These are phyloP conservation scores for Sarcophaga peregrina DNA, from an alignment of 1,140 invertebrate genomes.

Conservation along the genomic window DNA sequence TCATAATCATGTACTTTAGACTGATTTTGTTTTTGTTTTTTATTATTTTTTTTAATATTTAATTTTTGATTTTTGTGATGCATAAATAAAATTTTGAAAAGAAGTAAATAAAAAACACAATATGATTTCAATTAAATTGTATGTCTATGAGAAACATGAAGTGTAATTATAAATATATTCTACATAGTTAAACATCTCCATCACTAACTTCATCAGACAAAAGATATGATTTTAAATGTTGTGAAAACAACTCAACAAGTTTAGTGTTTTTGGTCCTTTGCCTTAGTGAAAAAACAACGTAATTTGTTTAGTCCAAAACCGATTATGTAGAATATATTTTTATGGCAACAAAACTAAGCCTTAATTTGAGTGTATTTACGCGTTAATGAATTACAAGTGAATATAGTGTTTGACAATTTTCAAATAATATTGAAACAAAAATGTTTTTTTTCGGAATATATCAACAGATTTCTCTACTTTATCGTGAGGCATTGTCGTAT, in stretches of 20 bases:
- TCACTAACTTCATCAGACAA: no score
- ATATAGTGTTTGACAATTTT: neutral
- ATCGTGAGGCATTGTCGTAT: no score
- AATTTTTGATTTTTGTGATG: neutral
- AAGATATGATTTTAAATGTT: no score
- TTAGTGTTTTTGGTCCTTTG: no score
- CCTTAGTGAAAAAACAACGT: no score
- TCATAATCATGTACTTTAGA: slow-evolving; percentile 66
- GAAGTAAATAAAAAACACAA: neutral
- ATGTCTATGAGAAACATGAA: slow-evolving; percentile 17
- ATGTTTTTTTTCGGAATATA: no score
- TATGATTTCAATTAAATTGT: slow-evolving; percentile 21
- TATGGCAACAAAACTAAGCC: neutral
- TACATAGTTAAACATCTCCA: no score
- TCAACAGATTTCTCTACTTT: no score
- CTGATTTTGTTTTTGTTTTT: slow-evolving; percentile 52
- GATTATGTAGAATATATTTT: neutral
- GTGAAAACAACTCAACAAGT: no score
- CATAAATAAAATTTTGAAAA: slow-evolving; percentile 18
- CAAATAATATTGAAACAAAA: neutral
- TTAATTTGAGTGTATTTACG: neutral
- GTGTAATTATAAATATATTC: neutral
- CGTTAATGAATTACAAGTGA: neutral
- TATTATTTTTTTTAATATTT: neutral
- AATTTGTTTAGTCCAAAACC: neutral